Conservation (phyloP, 2,797 vertebrate genomes). For the Gephyroberyx darwinii region DNA sequence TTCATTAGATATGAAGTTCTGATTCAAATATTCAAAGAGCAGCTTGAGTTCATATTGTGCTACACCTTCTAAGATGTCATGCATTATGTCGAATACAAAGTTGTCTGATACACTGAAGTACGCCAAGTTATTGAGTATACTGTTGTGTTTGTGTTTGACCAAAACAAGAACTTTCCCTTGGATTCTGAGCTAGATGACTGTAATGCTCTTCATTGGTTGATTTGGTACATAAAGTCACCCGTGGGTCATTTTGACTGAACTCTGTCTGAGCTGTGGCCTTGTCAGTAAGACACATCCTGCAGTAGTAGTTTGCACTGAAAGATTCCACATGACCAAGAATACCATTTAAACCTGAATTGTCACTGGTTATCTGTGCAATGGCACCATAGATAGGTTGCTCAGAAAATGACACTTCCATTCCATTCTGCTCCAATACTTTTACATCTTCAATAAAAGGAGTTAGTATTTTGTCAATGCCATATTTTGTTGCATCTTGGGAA, state of each 20-base stretch:
- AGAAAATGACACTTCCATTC: conserved; percentile 22
- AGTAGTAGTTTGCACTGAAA: conserved; percentile 10
- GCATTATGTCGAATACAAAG: conserved; percentile 16
- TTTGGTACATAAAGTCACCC: not conserved
- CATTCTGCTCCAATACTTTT: not conserved
- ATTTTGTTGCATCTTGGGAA: conserved; percentile 27
- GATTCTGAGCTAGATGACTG: not conserved
- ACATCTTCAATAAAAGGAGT: conserved; percentile 15
- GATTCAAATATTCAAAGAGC: conserved; percentile 22
- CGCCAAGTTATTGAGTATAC: not conserved
- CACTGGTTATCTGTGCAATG: conserved; percentile 23
- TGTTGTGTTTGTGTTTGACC: conserved; percentile 16
- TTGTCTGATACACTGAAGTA: conserved; percentile 7
- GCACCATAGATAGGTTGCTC: conserved; percentile 3
- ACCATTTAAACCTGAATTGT: conserved; percentile 2
- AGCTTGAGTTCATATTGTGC: conserved; percentile 20
- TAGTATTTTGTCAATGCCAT: conserved; percentile 17
- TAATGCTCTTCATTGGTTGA: conserved; percentile 3
- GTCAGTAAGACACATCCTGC: conserved; percentile 32
- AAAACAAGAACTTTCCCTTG: conserved; percentile 22
- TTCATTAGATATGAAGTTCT: not conserved
- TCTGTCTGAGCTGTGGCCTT: conserved; percentile 11
- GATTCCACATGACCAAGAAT: conserved; percentile 18
- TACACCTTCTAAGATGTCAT: conserved; percentile 17
- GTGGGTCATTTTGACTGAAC: conserved; percentile 22